Evolutionary conservation across 92 coral and sea anemone species (phyloP).

Genomic region (Umimayanthus chanpuru): DNA sequence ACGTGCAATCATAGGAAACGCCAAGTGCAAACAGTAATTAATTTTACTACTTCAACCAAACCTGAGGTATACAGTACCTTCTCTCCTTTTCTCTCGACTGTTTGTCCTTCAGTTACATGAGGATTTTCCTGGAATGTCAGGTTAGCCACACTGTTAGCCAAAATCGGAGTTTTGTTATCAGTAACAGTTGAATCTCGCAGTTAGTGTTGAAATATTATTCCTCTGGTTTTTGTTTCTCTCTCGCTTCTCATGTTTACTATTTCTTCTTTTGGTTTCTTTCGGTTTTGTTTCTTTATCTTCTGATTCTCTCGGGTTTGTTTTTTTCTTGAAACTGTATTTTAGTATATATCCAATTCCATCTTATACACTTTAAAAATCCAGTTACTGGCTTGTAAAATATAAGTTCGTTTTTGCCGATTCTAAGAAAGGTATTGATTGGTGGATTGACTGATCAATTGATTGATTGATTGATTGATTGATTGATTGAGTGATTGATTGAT

Average conservation of each 20-base stretch:
- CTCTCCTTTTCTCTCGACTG: not conserved
- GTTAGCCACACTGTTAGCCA: not conserved
- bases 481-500: not conserved
- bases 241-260: no score
- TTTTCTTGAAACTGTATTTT: not conserved
- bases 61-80: not conserved
- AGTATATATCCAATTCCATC: not conserved
- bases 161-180: not conserved
- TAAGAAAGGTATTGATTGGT: not conserved
- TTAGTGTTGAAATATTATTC: no score
- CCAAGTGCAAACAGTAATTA: not conserved
- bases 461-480: not conserved
- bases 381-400: not conserved
- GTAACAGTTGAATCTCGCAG: no score
- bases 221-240: no score
- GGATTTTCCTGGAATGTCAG: slow-evolving; percentile 29
- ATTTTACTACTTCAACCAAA: not conserved
- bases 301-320: no score
- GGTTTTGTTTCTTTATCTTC: no score
- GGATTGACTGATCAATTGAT: not conserved
- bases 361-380: not conserved
- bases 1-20: not conserved
- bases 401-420: not conserved
- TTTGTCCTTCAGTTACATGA: slow-evolving; percentile 20
- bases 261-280: no score